Evolutionary conservation across 2,888 invertebrate genomes (phyloP), one percentile per base, ranked within the genome.

Genomic region (Epistrophe grossulariae): DNA sequence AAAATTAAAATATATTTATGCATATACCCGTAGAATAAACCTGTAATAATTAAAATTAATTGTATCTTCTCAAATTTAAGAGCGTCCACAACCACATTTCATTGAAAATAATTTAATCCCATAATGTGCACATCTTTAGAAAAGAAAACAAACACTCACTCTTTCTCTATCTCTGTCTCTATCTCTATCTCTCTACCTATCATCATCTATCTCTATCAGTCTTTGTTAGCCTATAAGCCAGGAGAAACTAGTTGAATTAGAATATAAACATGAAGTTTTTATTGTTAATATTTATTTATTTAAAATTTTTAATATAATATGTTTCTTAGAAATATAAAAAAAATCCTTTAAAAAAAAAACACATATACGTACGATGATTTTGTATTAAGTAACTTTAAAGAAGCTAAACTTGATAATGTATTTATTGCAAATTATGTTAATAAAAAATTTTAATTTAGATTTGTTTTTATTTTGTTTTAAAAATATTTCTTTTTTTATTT

Each of bases 251-350:
- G 83, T 87, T 83, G 79, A 83, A 87, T 79, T 87, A 87, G 79
- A 79, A 35, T 79, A 43, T 79, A 82, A 79, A 79, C 74, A 74
- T 83, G 73, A 87, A 50, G 52, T 71, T 87, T 79, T 87, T 68
- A 82, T 79, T 87, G 78, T 82, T 87, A 80, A 78, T 83, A 79
- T 87, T 85, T 79, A 87, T 87, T 87, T 82, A 79, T 87, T 87
- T 43, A 57, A 71, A 57, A 6, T 57, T 55, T 57, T 43, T 57
- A 43, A 55, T 24, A 40, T 35, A 48, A 66, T 68, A 68, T 68
- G 50, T 68, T 68, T 68, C 68, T 50, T 68, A 68, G 68, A 68
- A 68, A 50, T 68, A 50, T 66, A 74, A 52, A 66, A 24, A 24
- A 73, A 60, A 62, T 52, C 38, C 40, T 77, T 62, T 3, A 59